Conservation (phyloP, 2,797 vertebrate species). For the Morelia viridis region DNA sequence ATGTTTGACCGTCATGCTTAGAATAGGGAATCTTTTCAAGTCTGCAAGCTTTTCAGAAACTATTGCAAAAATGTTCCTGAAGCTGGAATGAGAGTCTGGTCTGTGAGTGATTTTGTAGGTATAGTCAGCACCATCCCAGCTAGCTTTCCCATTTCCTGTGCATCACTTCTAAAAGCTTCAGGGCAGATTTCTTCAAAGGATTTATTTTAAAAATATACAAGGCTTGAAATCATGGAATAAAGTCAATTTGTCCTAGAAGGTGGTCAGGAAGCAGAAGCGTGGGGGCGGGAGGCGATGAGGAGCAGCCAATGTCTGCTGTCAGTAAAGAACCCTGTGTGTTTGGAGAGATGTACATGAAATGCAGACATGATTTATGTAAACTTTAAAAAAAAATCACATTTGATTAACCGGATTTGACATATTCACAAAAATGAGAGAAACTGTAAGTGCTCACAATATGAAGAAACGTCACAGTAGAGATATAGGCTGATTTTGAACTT, state of each 20-base stretch:
- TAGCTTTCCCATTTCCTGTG: background rate
- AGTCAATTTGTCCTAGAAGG: background rate
- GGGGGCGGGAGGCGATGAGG: background rate
- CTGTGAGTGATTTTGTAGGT: background rate
- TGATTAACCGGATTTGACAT: background rate
- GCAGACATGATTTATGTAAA: background rate
- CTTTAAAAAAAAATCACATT: background rate
- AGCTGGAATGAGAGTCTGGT: background rate
- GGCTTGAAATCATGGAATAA: background rate
- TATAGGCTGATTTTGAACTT: background rate
- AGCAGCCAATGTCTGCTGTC: background rate
- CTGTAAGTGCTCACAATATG: background rate
- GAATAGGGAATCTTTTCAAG: background rate
- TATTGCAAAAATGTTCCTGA: background rate
- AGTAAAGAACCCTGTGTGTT: background rate
- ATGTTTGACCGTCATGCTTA: background rate
- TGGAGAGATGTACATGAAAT: background rate
- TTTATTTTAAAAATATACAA: background rate
- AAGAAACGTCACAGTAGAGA: background rate
- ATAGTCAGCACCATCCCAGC: background rate
- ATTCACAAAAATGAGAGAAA: background rate
- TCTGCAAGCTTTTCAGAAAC: background rate
- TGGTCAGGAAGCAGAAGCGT: background rate
- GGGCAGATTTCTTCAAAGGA: background rate
- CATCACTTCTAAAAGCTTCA: background rate